Evolutionary conservation across 2,888 invertebrate species (phyloP).

Genomic region (Trilocha varians): DNA sequence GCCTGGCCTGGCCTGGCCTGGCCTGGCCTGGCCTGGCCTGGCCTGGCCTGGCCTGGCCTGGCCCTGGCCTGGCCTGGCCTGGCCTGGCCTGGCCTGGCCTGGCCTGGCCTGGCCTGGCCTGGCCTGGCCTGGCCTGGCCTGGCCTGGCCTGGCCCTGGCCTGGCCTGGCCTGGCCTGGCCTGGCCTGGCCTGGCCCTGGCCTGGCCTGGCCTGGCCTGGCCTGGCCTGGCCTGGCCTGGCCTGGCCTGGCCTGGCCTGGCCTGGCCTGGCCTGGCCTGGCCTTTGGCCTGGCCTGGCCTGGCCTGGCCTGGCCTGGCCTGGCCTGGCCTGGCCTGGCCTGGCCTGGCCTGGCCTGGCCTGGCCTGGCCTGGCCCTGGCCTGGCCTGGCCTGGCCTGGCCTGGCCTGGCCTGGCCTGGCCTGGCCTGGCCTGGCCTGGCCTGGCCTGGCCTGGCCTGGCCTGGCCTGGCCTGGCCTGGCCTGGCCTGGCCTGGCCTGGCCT

Average conservation of each 20-base stretch:
- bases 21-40: too few species aligned
- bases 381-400: slow-evolving; percentile 11
- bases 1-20: too few species aligned
- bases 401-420: slow-evolving; percentile 11
- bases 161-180: slow-evolving; percentile 14
- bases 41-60: too few species aligned
- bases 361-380: slow-evolving; percentile 12
- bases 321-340: slow-evolving; percentile 10
- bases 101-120: slow-evolving; percentile 11
- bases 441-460: slow-evolving; percentile 13
- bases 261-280: slow-evolving; percentile 3
- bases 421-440: too few species aligned
- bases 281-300: slow-evolving; percentile 9
- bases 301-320: slow-evolving; percentile 9
- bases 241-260: slow-evolving; percentile 1
- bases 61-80: too few species aligned
- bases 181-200: too few species aligned
- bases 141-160: too few species aligned
- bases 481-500: slow-evolving; percentile 14
- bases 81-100: slow-evolving; percentile 13
- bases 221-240: slow-evolving; percentile 9
- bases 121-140: slow-evolving; percentile 12
- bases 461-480: too few species aligned
- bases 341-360: slow-evolving; percentile 13
- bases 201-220: too few species aligned